Evolutionary conservation across 2,113 vertebrate species (phyloP).

Genomic region (Labeo rohita): DNA sequence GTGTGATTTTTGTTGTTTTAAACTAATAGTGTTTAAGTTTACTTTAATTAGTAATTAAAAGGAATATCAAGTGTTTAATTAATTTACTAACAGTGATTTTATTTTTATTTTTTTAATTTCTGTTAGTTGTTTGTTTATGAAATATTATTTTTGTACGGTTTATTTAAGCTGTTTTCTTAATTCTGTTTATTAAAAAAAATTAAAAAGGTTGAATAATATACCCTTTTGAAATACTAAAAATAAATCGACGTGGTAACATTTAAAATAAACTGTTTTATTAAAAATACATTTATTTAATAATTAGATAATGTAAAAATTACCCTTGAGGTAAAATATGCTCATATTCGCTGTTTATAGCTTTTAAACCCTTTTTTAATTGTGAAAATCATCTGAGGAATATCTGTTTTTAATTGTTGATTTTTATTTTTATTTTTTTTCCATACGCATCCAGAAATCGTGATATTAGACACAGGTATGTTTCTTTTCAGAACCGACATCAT

Average conservation of each 20-base stretch:
- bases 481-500: conserved; percentile 16
- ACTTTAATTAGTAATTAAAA: too few relatives aligned
- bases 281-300: background rate
- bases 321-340: background rate
- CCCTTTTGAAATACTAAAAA: background rate
- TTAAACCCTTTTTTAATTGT: background rate
- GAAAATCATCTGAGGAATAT: background rate
- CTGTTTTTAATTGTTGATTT: conserved; percentile 45
- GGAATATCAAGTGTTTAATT: background rate
- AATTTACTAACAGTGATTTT: background rate
- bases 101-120: background rate
- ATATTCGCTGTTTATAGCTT: background rate
- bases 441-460: conserved; percentile 89
- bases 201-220: background rate
- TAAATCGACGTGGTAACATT: background rate
- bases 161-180: background rate
- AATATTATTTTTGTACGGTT: background rate
- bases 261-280: background rate
- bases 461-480: conserved; percentile 95
- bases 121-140: background rate
- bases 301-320: background rate
- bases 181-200: background rate
- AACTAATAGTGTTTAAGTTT: background rate
- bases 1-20: background rate
- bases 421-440: conserved; percentile 62